These are phyloP conservation scores for Cerastoderma edule DNA, from an alignment of 2,888 invertebrate genomes.

Conservation along the genomic window DNA sequence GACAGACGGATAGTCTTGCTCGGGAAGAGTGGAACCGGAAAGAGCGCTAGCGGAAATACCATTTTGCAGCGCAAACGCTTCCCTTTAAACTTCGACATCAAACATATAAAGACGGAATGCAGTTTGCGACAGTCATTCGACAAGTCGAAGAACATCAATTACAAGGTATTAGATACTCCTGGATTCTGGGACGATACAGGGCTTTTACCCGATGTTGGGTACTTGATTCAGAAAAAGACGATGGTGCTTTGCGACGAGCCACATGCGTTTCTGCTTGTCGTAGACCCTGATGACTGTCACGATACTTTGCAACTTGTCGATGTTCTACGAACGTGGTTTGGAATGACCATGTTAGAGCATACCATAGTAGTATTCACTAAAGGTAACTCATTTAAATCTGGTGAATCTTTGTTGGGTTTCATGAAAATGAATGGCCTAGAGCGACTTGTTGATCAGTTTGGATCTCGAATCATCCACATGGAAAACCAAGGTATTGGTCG, in stretches of 20 bases:
- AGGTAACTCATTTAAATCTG: neutral
- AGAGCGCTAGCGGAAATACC: conserved; percentile 15
- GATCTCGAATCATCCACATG: neutral
- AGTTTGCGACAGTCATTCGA: neutral
- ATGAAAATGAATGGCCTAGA: no score
- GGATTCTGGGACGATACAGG: neutral
- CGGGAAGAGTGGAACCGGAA: conserved; percentile 9
- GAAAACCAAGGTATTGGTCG: conserved; percentile 16
- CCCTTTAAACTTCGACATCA: no score
- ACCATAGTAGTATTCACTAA: conserved; percentile 4
- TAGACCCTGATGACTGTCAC: conserved; percentile 1
- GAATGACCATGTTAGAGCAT: neutral
- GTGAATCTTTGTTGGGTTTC: neutral
- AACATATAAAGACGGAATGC: neutral
- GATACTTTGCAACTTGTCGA: neutral
- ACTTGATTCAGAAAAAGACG: neutral
- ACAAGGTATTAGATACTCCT: conserved; percentile 3
- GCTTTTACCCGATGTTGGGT: neutral
- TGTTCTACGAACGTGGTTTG: neutral
- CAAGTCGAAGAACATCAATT: neutral
- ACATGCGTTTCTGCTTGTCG: conserved; percentile 8
- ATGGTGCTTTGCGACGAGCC: neutral
- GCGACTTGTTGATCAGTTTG: no score
- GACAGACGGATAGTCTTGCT: conserved; percentile 7
- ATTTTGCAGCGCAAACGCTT: conserved; percentile 8